Percentiles rank a stretch among this genome's conserved stretches.
phyloP scores from a whole-genome alignment of 2,797 vertebrate genomes.

The Rousettus madagascariensis region DNA sequence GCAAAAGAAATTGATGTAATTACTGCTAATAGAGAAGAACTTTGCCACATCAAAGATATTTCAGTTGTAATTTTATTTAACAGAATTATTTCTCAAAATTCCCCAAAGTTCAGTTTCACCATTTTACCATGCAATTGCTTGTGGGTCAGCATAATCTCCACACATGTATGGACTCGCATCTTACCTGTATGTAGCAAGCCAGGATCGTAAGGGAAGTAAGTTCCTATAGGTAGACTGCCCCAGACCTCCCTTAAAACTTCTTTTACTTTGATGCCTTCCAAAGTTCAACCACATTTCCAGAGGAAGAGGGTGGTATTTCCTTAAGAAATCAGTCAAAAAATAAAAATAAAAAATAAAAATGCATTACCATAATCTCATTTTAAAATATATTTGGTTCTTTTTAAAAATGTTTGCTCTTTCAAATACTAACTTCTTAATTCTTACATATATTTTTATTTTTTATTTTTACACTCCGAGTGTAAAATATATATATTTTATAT shows the following conservation, averaged over 20 bases:
- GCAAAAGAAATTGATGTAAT: background rate
- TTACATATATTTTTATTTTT: background rate
- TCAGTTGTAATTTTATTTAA: background rate
- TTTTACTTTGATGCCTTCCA: background rate
- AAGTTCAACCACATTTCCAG: background rate
- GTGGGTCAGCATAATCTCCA: background rate
- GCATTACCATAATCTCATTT: background rate
- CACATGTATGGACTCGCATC: slow-evolving; percentile 11
- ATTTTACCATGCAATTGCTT: slow-evolving; percentile 8
- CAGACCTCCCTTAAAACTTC: background rate
- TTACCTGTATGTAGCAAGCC: background rate
- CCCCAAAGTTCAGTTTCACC: background rate
- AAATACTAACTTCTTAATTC: background rate
- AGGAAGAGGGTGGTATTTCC: background rate
- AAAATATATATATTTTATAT: too few species aligned
- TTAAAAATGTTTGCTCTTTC: background rate
- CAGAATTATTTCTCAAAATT: slow-evolving; percentile 46
- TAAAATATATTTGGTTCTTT: background rate
- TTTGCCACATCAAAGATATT: background rate
- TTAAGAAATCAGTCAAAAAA: background rate
- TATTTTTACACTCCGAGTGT: too few species aligned
- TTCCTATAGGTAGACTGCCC: background rate
- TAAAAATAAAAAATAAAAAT: background rate
- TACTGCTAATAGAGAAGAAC: background rate
- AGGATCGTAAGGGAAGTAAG: background rate